Conservation (phyloP, 1,140 invertebrate species). For the Trialeurodes vaporariorum region DNA sequence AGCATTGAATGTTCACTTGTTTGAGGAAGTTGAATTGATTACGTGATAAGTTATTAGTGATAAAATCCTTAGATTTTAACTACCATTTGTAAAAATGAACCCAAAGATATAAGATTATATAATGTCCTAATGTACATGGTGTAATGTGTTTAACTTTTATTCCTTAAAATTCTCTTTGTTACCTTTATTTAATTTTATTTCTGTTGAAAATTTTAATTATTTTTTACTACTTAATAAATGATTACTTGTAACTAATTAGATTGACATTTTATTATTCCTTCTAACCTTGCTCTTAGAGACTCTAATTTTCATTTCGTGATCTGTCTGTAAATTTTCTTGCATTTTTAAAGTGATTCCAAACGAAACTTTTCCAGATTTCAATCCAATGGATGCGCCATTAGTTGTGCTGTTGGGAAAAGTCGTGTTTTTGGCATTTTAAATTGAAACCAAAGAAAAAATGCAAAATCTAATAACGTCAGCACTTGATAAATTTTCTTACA, state of each 20-base stretch:
- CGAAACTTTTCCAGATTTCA: too few relatives aligned
- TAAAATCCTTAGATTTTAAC: background rate
- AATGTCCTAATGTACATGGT: background rate
- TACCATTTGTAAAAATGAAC: background rate
- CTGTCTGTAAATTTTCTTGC: too few relatives aligned
- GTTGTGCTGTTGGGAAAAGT: too few relatives aligned
- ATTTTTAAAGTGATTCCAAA: too few relatives aligned
- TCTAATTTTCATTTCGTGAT: too few relatives aligned
- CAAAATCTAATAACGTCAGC: too few relatives aligned
- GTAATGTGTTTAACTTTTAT: background rate
- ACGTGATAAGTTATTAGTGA: background rate
- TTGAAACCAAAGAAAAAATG: too few relatives aligned
- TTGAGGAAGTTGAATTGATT: background rate
- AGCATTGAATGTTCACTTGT: background rate
- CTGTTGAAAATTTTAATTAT: background rate
- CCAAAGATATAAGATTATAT: background rate
- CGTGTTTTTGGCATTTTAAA: too few relatives aligned
- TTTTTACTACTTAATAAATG: background rate
- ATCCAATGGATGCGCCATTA: too few relatives aligned
- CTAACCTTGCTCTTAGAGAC: too few relatives aligned
- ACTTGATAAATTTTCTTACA: too few relatives aligned
- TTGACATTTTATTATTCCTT: too few relatives aligned
- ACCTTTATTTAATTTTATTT: background rate
- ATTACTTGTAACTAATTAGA: background rate
- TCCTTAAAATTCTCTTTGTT: background rate